Evolutionary conservation across 2,888 invertebrate species (phyloP), one percentile per base, ranked within the genome.

Genomic region (Entomobrya multifasciata): DNA sequence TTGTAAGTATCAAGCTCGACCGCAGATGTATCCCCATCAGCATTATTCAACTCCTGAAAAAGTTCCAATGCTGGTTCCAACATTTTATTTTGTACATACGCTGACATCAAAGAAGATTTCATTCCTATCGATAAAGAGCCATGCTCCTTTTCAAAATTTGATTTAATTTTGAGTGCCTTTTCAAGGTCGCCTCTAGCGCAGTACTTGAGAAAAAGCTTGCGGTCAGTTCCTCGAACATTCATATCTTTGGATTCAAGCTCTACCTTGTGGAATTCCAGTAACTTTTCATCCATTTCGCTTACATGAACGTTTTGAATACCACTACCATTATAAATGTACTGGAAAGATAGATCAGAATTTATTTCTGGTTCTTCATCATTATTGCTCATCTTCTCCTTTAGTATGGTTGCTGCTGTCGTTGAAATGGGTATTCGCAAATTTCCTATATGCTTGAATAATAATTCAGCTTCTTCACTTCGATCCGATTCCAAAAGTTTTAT

Each of bases 201-300:
- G 65, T 87, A 87, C 47, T 89, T 89, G 8, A 89, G 25, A 72
- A 89, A 89, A n/a, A 89, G 72, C 44, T 86, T 88, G 13, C 89
- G 47, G 4, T 27, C 30, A 0, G 55, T 67, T 22, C 89, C 89
- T 78, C 89, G 55, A 1, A 70, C 65, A 67, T 89, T 89, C 77
- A 89, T 72, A 0, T 76, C 79, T 67, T 89, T 89, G 0, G 86
- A 52, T 27, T 70, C 60, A 15, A 89, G 44, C 57, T 89, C 89
- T 74, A 80, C 17, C 10, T 52, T 62, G 36, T 89, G 89, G 13
- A 86, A 78, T 78, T 88, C 87, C 11, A 89, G 72, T n/a, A n/a
- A 17, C 1, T 27, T 22, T 17, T 22, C 13, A 30, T 87, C 80
- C 89, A 88, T 89, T 17, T 87, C 57, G 15, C 17, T 78, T 70